Evolutionary conservation across 2,113 vertebrate genomes (phyloP).

Genomic region (Sinocyclocheilus anophthalmus): DNA sequence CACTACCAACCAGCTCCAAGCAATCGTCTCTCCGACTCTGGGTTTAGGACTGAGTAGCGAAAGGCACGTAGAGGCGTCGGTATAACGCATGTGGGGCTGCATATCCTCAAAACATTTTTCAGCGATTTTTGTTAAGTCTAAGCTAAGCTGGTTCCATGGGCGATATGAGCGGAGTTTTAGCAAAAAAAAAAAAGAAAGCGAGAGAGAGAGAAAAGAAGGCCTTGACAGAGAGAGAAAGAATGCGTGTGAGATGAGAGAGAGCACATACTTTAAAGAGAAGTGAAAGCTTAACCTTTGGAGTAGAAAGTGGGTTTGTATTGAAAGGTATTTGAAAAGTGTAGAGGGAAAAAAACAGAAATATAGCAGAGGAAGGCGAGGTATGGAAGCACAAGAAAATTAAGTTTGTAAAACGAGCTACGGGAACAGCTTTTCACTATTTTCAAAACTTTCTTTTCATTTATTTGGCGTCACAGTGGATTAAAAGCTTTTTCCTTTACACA

Average conservation of each 20-base stretch:
- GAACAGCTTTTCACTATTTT: conserved; percentile 83
- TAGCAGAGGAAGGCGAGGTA: conserved; percentile 56
- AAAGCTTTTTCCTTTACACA: conserved; percentile 77
- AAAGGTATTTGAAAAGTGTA: conserved; percentile 66
- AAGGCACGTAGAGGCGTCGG: conserved; percentile 55
- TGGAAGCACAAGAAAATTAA: conserved; percentile 48
- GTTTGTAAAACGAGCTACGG: conserved; percentile 60
- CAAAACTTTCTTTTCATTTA: conserved; percentile 68
- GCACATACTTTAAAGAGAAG: conserved; percentile 22
- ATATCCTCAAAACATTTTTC: conserved; percentile 83
- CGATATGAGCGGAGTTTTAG: conserved; percentile 37
- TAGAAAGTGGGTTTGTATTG: conserved; percentile 62
- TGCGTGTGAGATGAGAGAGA: conserved; percentile 25
- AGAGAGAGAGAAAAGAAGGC: conserved; percentile 49
- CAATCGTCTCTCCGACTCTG: conserved; percentile 98
- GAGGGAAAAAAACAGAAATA: conserved; percentile 62
- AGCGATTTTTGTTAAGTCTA: conserved; percentile 82
- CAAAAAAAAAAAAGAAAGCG: conserved; percentile 38
- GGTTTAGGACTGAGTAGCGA: conserved; percentile 91
- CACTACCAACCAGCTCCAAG: no score
- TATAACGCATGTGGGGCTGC: conserved; percentile 93
- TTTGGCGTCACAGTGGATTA: conserved; percentile 76
- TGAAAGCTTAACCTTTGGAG: conserved; percentile 63
- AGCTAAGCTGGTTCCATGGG: conserved; percentile 85
- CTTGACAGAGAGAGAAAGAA: conserved; percentile 52